phyloP scores from a whole-genome alignment of 1,140 invertebrate species.

The Drosophila hydei region DNA sequence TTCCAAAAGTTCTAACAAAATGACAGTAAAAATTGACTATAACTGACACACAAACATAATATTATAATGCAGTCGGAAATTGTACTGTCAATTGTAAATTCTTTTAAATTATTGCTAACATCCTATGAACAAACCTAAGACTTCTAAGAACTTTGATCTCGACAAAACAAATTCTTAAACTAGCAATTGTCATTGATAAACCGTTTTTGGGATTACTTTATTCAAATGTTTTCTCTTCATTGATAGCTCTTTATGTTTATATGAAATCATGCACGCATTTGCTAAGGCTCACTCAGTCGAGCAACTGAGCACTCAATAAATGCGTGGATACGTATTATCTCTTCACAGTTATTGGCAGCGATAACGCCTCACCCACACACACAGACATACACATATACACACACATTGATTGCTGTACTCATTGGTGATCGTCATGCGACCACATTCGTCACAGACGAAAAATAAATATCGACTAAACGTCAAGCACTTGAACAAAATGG shows the following conservation, averaged over 20 bases:
- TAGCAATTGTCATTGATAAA: too few species aligned
- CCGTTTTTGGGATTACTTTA: too few species aligned
- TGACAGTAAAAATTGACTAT: too few species aligned
- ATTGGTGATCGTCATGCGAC: slow-evolving; percentile 25
- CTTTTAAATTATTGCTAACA: too few species aligned
- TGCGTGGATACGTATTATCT: slow-evolving; percentile 68
- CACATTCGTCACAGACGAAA: slow-evolving; percentile 34
- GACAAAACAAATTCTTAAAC: too few species aligned
- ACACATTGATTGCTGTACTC: neutral
- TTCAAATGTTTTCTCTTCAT: neutral
- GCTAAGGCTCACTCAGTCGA: slow-evolving; percentile 12
- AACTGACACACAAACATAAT: too few species aligned
- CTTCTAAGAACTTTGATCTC: too few species aligned
- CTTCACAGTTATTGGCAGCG: slow-evolving; percentile 21
- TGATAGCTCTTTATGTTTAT: neutral
- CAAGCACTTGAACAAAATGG: slow-evolving; percentile 54
- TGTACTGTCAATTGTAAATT: too few species aligned
- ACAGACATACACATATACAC: neutral
- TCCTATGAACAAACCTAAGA: too few species aligned
- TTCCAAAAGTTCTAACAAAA: too few species aligned
- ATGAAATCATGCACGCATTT: slow-evolving; percentile 5
- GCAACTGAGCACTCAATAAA: slow-evolving; percentile 51
- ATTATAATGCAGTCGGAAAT: too few species aligned
- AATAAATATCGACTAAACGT: slow-evolving; percentile 49
- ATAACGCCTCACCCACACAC: slow-evolving; percentile 31